These are phyloP conservation scores for Colius striatus DNA, from an alignment of 2,113 vertebrate species.

Conservation along the genomic window DNA sequence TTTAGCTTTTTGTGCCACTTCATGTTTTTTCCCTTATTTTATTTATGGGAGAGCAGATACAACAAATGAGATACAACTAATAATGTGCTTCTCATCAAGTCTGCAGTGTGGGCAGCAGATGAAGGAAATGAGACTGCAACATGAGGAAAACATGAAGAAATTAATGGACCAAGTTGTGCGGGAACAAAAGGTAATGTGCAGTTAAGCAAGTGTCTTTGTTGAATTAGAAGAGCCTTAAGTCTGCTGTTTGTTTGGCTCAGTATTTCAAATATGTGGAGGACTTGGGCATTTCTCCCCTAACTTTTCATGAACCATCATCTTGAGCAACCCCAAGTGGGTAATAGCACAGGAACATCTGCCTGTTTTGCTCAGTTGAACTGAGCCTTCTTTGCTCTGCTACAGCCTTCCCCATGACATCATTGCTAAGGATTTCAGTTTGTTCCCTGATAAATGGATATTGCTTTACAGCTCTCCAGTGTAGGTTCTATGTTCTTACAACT, in stretches of 20 bases:
- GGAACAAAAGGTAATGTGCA: slow-evolving; percentile 75
- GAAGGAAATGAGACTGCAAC: slow-evolving; percentile 88
- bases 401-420: background rate
- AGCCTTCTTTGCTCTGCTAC: background rate
- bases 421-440: background rate
- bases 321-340: background rate
- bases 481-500: background rate
- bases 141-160: slow-evolving; percentile 88
- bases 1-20: slow-evolving; percentile 13
- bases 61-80: slow-evolving; percentile 29
- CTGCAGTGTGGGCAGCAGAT: slow-evolving; percentile 96
- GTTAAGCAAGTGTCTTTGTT: background rate
- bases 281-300: background rate
- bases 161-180: slow-evolving; percentile 78
- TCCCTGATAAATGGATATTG: background rate
- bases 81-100: slow-evolving; percentile 76
- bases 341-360: background rate
- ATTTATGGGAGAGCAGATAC: background rate
- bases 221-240: background rate
- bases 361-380: background rate
- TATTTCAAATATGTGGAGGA: background rate
- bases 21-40: background rate
- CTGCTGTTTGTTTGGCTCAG: background rate
- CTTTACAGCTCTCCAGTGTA: background rate
- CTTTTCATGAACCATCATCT: background rate